phyloP scores from a whole-genome alignment of 1,140 invertebrate genomes.

The Calliphora vicina region DNA sequence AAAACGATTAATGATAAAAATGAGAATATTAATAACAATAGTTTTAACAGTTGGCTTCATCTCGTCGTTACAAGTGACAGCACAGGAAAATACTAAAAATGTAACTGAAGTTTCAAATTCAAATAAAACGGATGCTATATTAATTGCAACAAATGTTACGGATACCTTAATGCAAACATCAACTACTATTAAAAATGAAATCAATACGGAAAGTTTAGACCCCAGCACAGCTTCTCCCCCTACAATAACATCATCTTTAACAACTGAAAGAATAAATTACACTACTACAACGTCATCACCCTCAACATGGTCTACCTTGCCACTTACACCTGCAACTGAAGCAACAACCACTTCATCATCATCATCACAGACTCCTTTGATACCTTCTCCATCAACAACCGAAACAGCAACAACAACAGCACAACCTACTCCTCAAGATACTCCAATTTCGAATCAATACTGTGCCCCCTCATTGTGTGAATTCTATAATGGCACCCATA shows the following conservation, averaged over 20 bases:
- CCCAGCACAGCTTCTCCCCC: neutral
- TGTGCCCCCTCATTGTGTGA: constrained; percentile 46
- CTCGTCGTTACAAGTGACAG: neutral
- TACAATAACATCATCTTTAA: neutral
- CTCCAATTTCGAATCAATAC: neutral
- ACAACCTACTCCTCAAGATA: neutral
- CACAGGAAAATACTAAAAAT: neutral
- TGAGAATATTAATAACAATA: neutral
- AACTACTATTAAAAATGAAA: neutral
- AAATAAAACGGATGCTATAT: neutral
- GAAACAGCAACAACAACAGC: neutral
- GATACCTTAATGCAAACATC: neutral
- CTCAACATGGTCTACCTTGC: no score
- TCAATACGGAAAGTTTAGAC: neutral
- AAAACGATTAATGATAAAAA: neutral
- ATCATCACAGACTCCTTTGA: no score
- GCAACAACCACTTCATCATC: neutral
- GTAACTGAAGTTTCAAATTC: neutral
- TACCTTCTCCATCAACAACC: no score
- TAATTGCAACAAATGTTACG: neutral
- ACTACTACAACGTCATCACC: constrained; percentile 1
- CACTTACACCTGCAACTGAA: neutral
- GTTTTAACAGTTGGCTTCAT: neutral
- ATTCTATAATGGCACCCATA: constrained; percentile 54
- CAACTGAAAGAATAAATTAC: constrained; percentile 9